Evolutionary conservation across 2,888 invertebrate species (phyloP), one percentile per base, ranked within the genome.

Genomic region (Dasysyrphus tricinctus): DNA sequence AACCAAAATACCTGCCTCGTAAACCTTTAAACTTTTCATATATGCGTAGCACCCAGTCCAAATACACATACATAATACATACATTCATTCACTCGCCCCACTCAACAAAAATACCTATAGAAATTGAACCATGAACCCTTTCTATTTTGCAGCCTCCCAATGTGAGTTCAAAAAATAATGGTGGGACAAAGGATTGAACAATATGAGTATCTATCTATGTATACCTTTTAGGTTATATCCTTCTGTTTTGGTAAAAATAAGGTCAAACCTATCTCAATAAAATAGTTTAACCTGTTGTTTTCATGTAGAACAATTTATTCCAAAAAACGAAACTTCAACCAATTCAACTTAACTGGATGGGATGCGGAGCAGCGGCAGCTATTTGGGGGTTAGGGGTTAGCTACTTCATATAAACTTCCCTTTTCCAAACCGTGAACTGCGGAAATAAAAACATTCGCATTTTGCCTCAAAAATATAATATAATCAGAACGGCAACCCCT

Each of bases 271-370:
- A 85, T 85, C 81, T 54, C 63, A 77, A 85, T 77, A 85, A 85
- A 81, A 85, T 85, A 85, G 85, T 77, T 80, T 77, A 76, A 74
- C 85, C 85, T 81, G 81, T 85, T 85, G 77, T 85, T 54, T 19
- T 73, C 56, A 54, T 77, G 77, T 63, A 78, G 69, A 81, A 74
- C 81, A 78, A 81, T 85, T 74, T 85, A 81, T 78, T 57, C 59
- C n/a, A 14, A 34, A 24, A 51, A 47, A 80, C 56, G 39, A 56
- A 83, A 79, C 69, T 75, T 80, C 44, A 47, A 63, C 80, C 54
- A 72, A 69, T 80, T 76, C 70, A 80, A 63, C 74, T 57, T 34
- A 32, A 57, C 65, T 65, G 29, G n/a, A 59, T 56, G 34, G 11
- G n/a, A 44, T 44, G 42, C n/a, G n/a, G 63, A 44, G 8, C 14